Base-by-base conservation (phyloP, 1,140 invertebrate genomes). In the Drosophila seguyi region DNA sequence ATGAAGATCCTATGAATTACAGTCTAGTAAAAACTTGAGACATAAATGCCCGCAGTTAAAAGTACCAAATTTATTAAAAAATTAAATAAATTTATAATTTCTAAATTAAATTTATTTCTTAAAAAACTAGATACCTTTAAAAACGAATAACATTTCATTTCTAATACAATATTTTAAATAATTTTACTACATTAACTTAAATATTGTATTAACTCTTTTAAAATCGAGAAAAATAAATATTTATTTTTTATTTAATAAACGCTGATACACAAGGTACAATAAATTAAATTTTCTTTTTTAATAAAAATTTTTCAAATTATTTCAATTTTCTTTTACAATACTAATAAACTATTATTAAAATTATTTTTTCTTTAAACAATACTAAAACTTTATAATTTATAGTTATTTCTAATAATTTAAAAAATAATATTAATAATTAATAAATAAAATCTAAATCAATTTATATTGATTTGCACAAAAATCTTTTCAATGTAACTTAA, bases 251-350 rank as follows among this genome's bases (percentile, higher is more conserved):
- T 87, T 95, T 94, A 94, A 94, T 94, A 93, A 94, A 94, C 94
- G 93, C 94, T 95, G 93, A 95, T 95, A 95, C 94, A 94, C 94
- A 95, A 95, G 94, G 94, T 95, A 95, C 93, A 93, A 94, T 92
- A 94, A 94, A 92, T 93, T 48, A 93, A 93, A 92, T 91, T 93
- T 94, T 93, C 93, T 93, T 93, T 93, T 85, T 58, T 42, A 90
- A 82, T 79, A 93, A 93, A 94, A 93, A 92, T 59, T 80, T 82
- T 82, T 82, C 76, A 81, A 73, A 57, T 36, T 80, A 81, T 85
- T 92, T 83, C 68, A 91, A 94, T 66, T 80, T 71, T 75, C 66
- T 82, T 79, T 84, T 59, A 79, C 79, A 81, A 81, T 84, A 94
- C 93, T 94, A 93, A 79, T 94, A 80, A 31, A 87, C 90, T 94